A percentile compares a stretch with the other conserved stretches of the same genome.
These are phyloP conservation scores for Pogonomyrmex barbatus DNA, from an alignment of 1,140 invertebrate species.

Conservation along the genomic window DNA sequence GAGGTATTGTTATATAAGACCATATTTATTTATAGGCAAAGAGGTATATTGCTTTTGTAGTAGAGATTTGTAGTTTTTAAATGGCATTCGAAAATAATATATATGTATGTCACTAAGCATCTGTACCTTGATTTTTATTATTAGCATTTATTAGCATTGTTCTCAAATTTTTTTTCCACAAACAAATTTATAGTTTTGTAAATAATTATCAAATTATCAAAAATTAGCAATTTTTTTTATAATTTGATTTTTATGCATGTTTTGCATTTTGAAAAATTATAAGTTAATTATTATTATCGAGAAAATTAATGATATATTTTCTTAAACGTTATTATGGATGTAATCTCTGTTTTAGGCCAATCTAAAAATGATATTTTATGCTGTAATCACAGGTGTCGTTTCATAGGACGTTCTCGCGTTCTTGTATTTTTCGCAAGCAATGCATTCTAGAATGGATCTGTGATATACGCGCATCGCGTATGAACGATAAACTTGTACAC, in stretches of 20 bases:
- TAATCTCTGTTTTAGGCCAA: neutral
- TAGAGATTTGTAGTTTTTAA: neutral
- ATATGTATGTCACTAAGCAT: neutral
- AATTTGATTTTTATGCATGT: neutral
- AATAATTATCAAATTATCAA: neutral
- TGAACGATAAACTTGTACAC: slow-evolving; percentile 28
- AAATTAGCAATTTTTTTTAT: neutral
- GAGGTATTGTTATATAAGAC: slow-evolving; percentile 64
- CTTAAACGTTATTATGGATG: neutral
- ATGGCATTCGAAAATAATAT: neutral
- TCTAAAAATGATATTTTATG: neutral
- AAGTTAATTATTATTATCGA: neutral
- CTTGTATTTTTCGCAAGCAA: neutral
- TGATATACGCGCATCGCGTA: slow-evolving; percentile 4
- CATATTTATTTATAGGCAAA: slow-evolving; percentile 21
- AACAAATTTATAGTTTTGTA: neutral
- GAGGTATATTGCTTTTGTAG: neutral
- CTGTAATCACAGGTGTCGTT: neutral
- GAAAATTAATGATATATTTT: neutral
- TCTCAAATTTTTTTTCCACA: neutral
- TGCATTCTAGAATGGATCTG: slow-evolving; percentile 6
- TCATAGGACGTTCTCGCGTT: neutral
- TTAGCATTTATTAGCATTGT: slow-evolving; percentile 4
- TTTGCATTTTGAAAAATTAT: neutral
- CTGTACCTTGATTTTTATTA: neutral